Evolutionary conservation across 2,888 invertebrate genomes (phyloP), one percentile per base, ranked within the genome.

Genomic region (Ephialtes manifestator): DNA sequence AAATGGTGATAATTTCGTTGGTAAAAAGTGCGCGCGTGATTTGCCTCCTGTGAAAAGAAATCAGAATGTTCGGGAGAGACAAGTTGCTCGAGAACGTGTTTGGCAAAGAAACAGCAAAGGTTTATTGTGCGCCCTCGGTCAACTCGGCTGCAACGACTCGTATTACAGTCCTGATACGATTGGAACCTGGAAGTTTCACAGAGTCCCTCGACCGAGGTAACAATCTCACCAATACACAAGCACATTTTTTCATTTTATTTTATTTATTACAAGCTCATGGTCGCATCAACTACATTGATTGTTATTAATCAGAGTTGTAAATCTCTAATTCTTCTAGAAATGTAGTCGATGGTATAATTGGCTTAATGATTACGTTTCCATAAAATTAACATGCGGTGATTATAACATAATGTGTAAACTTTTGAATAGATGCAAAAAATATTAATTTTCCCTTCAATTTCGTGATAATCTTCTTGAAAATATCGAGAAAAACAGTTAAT

Each of bases 101-200:
- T 93, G 93, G 92, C 88, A 88, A 63, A 89, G 90, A 67, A 90
- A 91, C 72, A 91, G 91, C 81, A 89, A 89, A 43, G 91, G 91
- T 53, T 86, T 93, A 53, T 89, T 93, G 13, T 93, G 93, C 83
- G 90, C 92, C 35, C 90, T 93, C 39, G 92, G 92, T 18, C 91
- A 90, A 43, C 83, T 92, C 10, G 89, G 90, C 67, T 93, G 92
- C 89, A 89, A 90, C 86, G 90, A 92, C 70, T 85, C 88, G 43
- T 88, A 91, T 70, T 91, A 92, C 89, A 91, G 88, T 72, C 92
- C 93, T 1, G 92, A 93, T 81, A 93, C 92, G 3, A 75, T 93
- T 46, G 93, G 93, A 86, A 93, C 93, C 10, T 93, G 93, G 93
- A 92, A 92, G 78, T 93, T 92, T 88, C 92, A 93, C 85, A 90